These are phyloP conservation scores for Itoplectis maculator DNA, from an alignment of 2,888 invertebrate genomes.

Conservation along the genomic window DNA sequence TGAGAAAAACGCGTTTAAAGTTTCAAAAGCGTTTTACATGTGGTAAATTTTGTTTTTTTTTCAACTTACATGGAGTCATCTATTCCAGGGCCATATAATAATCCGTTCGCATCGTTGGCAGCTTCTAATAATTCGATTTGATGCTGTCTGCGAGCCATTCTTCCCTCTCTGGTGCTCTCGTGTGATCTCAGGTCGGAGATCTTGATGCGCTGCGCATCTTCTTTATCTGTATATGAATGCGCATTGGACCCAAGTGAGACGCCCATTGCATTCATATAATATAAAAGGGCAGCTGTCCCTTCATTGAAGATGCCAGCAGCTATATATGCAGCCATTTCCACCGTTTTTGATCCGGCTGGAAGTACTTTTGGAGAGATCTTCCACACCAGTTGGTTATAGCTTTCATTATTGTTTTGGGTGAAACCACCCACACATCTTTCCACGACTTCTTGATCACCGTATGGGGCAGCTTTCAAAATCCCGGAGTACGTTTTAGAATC, in stretches of 20 bases:
- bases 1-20: constrained; percentile 49
- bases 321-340: constrained; percentile 12
- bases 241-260: constrained; percentile 11
- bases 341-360: not conserved
- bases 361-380: not conserved
- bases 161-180: constrained; percentile 66
- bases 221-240: constrained; percentile 61
- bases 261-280: constrained; percentile 32
- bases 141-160: constrained; percentile 69
- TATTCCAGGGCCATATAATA: constrained; percentile 20
- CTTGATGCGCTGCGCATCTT: constrained; percentile 66
- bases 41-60: constrained; percentile 25
- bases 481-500: not conserved
- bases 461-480: not conserved
- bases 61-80: constrained; percentile 32
- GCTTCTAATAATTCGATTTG: no score
- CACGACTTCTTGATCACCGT: constrained; percentile 23
- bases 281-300: constrained; percentile 8
- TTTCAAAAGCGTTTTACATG: no score
- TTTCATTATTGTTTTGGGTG: constrained; percentile 10
- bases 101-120: no score
- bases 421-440: constrained; percentile 15
- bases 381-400: not conserved
- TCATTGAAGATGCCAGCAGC: constrained; percentile 29
- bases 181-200: constrained; percentile 41